These are phyloP conservation scores for Alectoris magna DNA, from an alignment of 2,797 vertebrate genomes.

Conservation along the genomic window DNA sequence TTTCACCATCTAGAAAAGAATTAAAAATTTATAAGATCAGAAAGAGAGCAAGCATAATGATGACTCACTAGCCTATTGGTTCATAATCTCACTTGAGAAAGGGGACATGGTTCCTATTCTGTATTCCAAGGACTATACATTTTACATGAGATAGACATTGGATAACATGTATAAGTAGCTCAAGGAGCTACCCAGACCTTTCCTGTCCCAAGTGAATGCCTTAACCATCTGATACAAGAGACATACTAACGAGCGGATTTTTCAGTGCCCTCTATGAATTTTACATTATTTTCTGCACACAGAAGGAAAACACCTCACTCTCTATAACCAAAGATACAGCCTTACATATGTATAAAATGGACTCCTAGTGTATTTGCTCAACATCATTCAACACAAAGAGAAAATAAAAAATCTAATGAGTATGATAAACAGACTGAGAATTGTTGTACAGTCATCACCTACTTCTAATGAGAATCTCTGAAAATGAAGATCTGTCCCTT, in stretches of 20 bases:
- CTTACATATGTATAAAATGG: background rate
- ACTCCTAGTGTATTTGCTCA: background rate
- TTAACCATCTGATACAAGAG: background rate
- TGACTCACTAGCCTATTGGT: background rate
- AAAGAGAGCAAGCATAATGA: background rate
- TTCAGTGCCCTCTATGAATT: background rate
- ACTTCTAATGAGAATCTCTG: background rate
- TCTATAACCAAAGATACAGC: background rate
- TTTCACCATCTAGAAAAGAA: background rate
- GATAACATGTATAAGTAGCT: background rate
- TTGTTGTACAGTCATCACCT: background rate
- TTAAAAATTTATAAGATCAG: constrained; percentile 21
- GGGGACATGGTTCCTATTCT: background rate
- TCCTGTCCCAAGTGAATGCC: background rate
- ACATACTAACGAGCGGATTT: background rate
- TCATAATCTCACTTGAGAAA: constrained; percentile 25
- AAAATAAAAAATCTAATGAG: background rate
- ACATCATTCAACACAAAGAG: background rate
- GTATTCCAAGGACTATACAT: background rate
- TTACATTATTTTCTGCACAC: background rate
- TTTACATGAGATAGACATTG: background rate
- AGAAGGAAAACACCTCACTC: background rate
- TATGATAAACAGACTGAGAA: background rate
- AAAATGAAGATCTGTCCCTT: background rate
- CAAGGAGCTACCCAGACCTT: background rate